Base-by-base conservation (phyloP, 1,140 invertebrate species). In the Polypedilum vanderplanki region DNA sequence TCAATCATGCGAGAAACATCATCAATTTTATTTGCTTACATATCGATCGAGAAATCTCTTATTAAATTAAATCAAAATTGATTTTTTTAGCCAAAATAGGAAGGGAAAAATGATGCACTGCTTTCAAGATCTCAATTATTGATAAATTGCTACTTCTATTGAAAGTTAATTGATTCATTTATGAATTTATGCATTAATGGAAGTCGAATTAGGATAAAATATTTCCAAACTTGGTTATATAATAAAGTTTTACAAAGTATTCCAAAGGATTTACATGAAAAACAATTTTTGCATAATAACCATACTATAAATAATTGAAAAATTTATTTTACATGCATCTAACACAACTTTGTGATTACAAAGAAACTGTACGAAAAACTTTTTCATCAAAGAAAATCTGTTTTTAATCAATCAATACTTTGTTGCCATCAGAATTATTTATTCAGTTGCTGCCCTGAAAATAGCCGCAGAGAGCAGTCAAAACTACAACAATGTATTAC, bases 1-100 rank as follows among this genome's bases (percentile, higher is more conserved):
- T 70, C 65, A 70, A 70, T 70, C 65, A 70, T 70, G 65, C 65
- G 65, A 70, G 20, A 70, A 70, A 70, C 17, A 70, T 9, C 17
- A 70, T 18, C 65, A 18, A 20, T 18, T 9, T 20, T 70, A 18
- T 18, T 70, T 70, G 15, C 17, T 20, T 67, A 17, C n/a, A 17
- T 70, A 18, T 70, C n/a, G 9, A 18, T 1, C n/a, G 65, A 2
- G 9, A 18, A n/a, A 70, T 70, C 15, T 3, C 46, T 57, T 57
- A 57, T 57, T 70, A 70, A 70, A 18, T 70, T 12, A 18, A 70
- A 57, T 15, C n/a, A 57, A 70, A 70, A 70, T 70, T 18, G 18
- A 70, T 18, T 70, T 70, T 18, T 9, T 18, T 70, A 9, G 18
- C 15, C 17, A 70, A 20, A 10, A 18, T 9, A 70, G 15, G 65